phyloP scores from a whole-genome alignment of 2,113 vertebrate genomes.

The Actenoides lindsayi region DNA sequence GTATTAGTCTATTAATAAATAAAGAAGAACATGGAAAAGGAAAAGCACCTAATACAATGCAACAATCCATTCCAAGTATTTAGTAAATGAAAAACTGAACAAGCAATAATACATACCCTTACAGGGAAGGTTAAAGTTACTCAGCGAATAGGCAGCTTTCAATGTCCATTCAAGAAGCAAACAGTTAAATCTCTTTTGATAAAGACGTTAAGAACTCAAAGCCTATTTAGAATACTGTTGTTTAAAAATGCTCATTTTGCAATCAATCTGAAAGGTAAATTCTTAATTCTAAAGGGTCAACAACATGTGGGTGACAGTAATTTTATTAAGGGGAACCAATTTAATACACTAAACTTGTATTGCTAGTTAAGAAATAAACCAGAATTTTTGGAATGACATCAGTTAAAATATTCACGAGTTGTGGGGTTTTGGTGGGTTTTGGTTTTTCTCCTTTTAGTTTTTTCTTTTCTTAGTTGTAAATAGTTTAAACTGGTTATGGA shows the following conservation, averaged over 20 bases:
- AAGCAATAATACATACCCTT: constrained; percentile 9
- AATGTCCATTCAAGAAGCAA: not conserved
- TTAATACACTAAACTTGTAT: not conserved
- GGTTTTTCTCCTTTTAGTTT: too few species aligned
- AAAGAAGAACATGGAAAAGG: constrained; percentile 58
- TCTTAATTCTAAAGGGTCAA: not conserved
- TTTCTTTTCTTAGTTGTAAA: not conserved
- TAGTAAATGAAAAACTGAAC: constrained; percentile 44
- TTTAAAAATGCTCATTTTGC: constrained; percentile 12
- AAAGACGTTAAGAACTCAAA: constrained; percentile 12
- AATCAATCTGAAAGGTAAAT: constrained; percentile 25
- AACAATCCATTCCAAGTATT: constrained; percentile 48
- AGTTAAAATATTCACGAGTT: not conserved
- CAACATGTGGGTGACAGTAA: not conserved
- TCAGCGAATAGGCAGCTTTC: constrained; percentile 52
- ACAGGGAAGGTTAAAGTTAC: constrained; percentile 24
- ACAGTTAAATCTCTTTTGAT: not conserved
- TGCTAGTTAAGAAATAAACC: not conserved
- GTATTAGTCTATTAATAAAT: constrained; percentile 81
- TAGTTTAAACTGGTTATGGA: not conserved
- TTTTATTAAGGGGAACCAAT: not conserved
- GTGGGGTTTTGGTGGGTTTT: not conserved
- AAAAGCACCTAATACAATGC: constrained; percentile 54
- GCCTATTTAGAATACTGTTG: constrained; percentile 5
- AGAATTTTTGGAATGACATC: not conserved